Evolutionary conservation across 2,888 invertebrate species (phyloP).

Genomic region (Falcaria lacertinaria): DNA sequence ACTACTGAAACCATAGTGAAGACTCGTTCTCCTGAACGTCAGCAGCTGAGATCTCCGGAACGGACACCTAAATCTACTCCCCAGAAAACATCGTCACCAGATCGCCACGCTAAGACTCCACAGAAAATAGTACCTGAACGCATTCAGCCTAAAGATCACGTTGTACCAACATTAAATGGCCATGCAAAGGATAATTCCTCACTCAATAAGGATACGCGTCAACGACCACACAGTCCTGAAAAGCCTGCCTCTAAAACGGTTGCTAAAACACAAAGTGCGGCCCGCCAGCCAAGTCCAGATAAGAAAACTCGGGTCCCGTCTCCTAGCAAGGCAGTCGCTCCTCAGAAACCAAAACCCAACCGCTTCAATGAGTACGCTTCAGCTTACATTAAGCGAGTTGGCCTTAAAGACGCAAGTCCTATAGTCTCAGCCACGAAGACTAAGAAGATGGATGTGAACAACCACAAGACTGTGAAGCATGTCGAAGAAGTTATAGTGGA

Average conservation of each 20-base stretch:
- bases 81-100: slow-evolving; percentile 42
- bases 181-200: slow-evolving; percentile 41
- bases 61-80: slow-evolving; percentile 26
- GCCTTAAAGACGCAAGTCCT: slow-evolving; percentile 55
- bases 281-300: slow-evolving; percentile 59
- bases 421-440: slow-evolving; percentile 40
- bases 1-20: slow-evolving; percentile 33
- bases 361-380: slow-evolving; percentile 70
- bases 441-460: slow-evolving; percentile 34
- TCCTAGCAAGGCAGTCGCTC: slow-evolving; percentile 42
- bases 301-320: slow-evolving; percentile 57
- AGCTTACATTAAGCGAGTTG: slow-evolving; percentile 73
- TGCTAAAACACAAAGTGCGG: slow-evolving; percentile 42
- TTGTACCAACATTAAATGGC: slow-evolving; percentile 39
- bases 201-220: slow-evolving; percentile 25
- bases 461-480: slow-evolving; percentile 27
- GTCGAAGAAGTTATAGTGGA: slow-evolving; percentile 34
- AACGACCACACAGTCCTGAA: slow-evolving; percentile 50
- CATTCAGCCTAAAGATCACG: slow-evolving; percentile 27
- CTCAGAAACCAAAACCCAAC: slow-evolving; percentile 55
- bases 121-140: slow-evolving; percentile 27
- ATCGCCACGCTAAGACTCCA: slow-evolving; percentile 32
- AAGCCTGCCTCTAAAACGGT: slow-evolving; percentile 38
- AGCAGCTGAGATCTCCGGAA: slow-evolving; percentile 36
- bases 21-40: slow-evolving; percentile 41